Evolutionary conservation across 2,797 vertebrate species (phyloP).

Genomic region (Dryobates pubescens): DNA sequence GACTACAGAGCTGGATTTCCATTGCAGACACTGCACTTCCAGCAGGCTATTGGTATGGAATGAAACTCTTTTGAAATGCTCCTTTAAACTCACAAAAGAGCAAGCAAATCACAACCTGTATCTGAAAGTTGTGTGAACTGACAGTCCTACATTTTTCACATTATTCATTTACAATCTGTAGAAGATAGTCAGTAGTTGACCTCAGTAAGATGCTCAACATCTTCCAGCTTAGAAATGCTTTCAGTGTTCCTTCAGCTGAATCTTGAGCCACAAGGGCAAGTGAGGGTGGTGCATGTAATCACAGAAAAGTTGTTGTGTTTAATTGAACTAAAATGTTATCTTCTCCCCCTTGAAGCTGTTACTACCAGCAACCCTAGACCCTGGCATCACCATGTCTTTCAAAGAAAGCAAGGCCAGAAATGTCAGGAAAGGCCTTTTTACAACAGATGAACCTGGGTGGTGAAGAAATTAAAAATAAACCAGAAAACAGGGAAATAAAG

Average conservation of each 20-base stretch:
- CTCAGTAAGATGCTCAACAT: neutral
- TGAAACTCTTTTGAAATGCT: neutral
- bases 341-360: neutral
- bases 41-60: neutral
- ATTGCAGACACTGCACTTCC: neutral
- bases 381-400: neutral
- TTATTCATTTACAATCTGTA: neutral
- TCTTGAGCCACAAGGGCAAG: neutral
- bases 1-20: neutral
- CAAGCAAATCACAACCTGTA: neutral
- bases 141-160: neutral
- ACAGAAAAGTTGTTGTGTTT: neutral
- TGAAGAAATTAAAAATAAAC: constrained; percentile 37
- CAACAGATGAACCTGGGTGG: neutral
- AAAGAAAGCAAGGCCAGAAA: neutral
- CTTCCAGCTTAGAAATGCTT: neutral
- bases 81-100: neutral
- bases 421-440: neutral
- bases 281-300: neutral
- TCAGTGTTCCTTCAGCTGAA: neutral
- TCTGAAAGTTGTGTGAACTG: neutral
- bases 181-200: neutral
- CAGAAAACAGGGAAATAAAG: neutral
- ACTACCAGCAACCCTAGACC: neutral
- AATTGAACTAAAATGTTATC: neutral